A percentile compares a stretch with the other conserved stretches of the same genome.
These are phyloP conservation scores for Rhagonycha lutea DNA, from an alignment of 2,888 invertebrate genomes.

Conservation along the genomic window DNA sequence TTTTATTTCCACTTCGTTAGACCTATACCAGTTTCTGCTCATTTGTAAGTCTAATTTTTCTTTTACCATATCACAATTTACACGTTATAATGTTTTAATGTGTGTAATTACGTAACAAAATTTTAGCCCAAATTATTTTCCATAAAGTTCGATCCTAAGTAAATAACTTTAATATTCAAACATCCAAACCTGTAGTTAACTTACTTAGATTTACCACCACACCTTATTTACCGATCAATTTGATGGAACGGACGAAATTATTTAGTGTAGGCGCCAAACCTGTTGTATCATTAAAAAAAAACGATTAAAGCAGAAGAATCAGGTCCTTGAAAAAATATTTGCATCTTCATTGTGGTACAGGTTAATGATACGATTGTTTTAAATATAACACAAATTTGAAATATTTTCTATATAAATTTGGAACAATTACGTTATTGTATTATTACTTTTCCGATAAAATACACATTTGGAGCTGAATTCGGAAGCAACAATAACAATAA, in stretches of 20 bases:
- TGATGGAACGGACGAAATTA: not conserved
- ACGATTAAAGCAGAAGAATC: not conserved
- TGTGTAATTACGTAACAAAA: not conserved
- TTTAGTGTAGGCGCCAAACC: constrained; percentile 2
- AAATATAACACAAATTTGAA: not conserved
- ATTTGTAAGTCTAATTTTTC: not conserved
- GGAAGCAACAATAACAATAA: no score
- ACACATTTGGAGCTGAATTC: no score
- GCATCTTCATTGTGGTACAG: not conserved
- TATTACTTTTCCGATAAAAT: no score
- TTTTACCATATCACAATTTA: not conserved
- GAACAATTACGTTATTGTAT: no score
- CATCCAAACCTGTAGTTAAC: not conserved
- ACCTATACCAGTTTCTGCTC: not conserved
- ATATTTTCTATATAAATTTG: no score
- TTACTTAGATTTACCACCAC: not conserved
- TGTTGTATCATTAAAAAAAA: not conserved
- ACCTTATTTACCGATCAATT: not conserved
- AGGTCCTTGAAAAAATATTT: not conserved
- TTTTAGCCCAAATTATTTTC: not conserved
- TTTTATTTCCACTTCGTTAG: not conserved
- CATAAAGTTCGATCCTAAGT: not conserved
- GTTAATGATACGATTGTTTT: not conserved
- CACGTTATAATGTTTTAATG: not conserved
- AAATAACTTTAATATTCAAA: not conserved